Evolutionary conservation across 2,113 vertebrate genomes (phyloP), one percentile per base, ranked within the genome.

Genomic region (Sceloporus undulatus): DNA sequence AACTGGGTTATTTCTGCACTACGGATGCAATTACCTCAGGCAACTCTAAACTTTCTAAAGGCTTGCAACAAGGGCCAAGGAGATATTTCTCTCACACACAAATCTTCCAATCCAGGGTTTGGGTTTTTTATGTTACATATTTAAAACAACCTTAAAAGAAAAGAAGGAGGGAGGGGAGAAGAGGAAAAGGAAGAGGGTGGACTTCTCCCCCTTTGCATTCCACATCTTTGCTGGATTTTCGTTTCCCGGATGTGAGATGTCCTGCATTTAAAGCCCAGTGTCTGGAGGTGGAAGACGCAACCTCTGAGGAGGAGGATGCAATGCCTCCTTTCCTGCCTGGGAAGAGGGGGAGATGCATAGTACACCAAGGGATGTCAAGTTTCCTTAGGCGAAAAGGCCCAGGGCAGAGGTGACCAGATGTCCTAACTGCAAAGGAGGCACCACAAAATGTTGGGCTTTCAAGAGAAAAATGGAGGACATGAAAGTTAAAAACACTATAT

Each of bases 201-300:
- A 92, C 95, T 93, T 93, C 93, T 88, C 23, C 48, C 59, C 95
- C 40, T 76, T 89, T 89, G 70, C 88, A 95, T 96, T 97, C 97
- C 97, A 97, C 97, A 96, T 97, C 94, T 97, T 95, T 95, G 95
- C 95, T 96, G 93, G 89, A 95, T 90, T 95, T 93, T 90, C 91
- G 92, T 96, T 96, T 95, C 97, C 97, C 97, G 97, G 97, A 98
- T 97, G 97, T 97, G 94, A 92, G 52, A 92, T 87, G 89, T 93
- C 89, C 89, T 90, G 92, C 92, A 93, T 90, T 68, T 91, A 91
- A 74, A 80, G 86, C 89, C 78, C 85, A 56, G 42, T 87, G 85
- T 89, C 79, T 82, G 66, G 71, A 87, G 80, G 66, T 86, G 80
- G 79, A 70, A 85, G n/a, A 86, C 34, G 85, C 76, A 65, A 8